A percentile compares a stretch with the other conserved stretches of the same genome.
Conservation (phyloP, 2,113 vertebrate species). For the Colinus virginianus region DNA sequence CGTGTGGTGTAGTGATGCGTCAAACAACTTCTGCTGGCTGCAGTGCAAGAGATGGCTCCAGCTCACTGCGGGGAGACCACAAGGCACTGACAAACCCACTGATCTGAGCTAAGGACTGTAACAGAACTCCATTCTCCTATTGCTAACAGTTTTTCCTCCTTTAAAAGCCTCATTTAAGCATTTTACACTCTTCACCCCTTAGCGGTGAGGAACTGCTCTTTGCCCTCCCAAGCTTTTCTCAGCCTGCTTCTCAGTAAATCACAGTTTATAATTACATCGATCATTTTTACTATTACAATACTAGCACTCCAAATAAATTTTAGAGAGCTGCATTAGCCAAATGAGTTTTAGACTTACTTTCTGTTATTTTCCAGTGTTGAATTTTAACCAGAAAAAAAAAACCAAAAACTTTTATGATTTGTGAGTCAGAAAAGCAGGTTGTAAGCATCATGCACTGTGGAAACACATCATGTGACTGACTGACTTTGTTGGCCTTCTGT, state of each 20-base stretch:
- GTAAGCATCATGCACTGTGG: not conserved
- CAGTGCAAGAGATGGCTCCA: not conserved
- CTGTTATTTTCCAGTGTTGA: not conserved
- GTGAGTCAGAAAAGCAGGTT: not conserved
- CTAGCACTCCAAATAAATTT: not conserved
- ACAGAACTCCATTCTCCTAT: not conserved
- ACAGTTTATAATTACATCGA: not conserved
- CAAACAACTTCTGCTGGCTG: constrained; percentile 1
- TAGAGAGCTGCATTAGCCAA: not conserved
- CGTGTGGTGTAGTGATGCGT: not conserved
- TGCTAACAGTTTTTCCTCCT: not conserved
- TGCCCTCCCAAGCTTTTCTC: not conserved
- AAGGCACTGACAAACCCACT: not conserved
- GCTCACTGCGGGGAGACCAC: not conserved
- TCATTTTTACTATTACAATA: not conserved
- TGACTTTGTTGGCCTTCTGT: not conserved
- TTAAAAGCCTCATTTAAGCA: not conserved
- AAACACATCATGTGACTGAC: not conserved
- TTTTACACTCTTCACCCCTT: not conserved
- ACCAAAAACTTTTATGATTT: not conserved
- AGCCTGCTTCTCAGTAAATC: not conserved
- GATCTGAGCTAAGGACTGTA: not conserved
- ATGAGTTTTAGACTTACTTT: not conserved
- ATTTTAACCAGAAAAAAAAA: not conserved
- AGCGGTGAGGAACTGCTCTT: not conserved